Conservation (phyloP, 2,797 vertebrate genomes). For the Etheostoma perlongum region DNA sequence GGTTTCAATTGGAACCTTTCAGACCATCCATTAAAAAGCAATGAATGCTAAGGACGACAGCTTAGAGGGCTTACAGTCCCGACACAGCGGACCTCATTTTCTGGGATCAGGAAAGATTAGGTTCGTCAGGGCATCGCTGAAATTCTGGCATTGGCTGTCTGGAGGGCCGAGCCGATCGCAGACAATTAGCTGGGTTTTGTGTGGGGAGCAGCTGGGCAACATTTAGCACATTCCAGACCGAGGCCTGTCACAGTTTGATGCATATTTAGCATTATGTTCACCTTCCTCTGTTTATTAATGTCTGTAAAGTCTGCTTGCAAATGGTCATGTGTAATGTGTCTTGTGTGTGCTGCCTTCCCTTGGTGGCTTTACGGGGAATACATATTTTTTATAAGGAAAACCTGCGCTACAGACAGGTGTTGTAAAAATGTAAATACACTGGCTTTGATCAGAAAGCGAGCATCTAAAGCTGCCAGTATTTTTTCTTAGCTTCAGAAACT, state of each 20-base stretch:
- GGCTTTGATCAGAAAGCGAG: no score
- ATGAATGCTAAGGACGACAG: conserved; percentile 70
- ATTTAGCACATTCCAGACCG: conserved; percentile 39
- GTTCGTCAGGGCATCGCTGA: conserved; percentile 52
- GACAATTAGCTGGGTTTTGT: conserved; percentile 32
- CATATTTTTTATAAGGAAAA: no score
- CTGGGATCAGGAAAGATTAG: conserved; percentile 79
- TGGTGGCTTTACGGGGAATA: neutral
- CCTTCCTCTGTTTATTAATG: neutral
- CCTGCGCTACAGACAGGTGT: no score
- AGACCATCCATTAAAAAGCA: conserved; percentile 75
- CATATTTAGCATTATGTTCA: neutral
- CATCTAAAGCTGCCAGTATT: no score
- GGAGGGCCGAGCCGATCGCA: conserved; percentile 40
- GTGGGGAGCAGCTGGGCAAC: conserved; percentile 29
- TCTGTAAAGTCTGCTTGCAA: neutral
- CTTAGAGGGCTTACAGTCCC: conserved; percentile 62
- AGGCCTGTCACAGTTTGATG: neutral
- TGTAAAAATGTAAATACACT: no score
- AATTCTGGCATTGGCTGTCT: conserved; percentile 65
- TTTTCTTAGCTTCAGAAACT: no score
- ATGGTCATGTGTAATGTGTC: no score
- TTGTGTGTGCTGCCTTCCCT: no score
- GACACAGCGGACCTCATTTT: conserved; percentile 69
- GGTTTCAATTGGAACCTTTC: conserved; percentile 66